Conservation (phyloP, 2,797 vertebrate species). For the Spatula clypeata region DNA sequence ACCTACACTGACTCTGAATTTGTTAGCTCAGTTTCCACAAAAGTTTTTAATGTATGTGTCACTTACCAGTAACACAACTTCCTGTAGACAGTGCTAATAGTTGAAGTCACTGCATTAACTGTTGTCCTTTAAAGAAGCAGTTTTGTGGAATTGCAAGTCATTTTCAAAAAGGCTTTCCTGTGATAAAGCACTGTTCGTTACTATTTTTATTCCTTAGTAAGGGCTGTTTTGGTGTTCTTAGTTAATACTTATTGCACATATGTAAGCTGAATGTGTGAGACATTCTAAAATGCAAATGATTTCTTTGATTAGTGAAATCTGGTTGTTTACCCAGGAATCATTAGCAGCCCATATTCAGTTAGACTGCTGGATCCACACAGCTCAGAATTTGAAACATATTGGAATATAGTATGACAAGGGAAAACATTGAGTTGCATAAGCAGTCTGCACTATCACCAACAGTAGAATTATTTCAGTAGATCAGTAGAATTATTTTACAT, state of each 20-base stretch:
- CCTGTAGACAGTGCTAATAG: background rate
- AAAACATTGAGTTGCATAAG: background rate
- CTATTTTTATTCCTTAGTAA: background rate
- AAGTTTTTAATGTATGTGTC: background rate
- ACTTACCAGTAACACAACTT: background rate
- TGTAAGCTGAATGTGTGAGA: background rate
- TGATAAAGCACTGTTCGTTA: background rate
- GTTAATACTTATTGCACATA: background rate
- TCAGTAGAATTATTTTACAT: background rate
- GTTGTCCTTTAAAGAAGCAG: background rate
- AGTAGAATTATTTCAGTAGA: background rate
- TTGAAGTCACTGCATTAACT: background rate
- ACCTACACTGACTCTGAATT: background rate
- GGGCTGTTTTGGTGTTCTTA: background rate
- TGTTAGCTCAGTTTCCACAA: background rate
- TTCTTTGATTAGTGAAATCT: background rate
- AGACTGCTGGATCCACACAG: background rate
- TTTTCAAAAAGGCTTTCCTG: background rate
- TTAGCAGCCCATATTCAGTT: background rate
- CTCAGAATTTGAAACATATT: background rate
- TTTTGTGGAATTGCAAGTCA: background rate
- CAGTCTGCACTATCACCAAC: background rate
- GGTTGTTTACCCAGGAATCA: background rate
- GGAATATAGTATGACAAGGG: background rate
- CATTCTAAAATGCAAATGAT: background rate